Evolutionary conservation across 1,140 invertebrate genomes (phyloP).

Genomic region (Akabosia matsudoensis): DNA sequence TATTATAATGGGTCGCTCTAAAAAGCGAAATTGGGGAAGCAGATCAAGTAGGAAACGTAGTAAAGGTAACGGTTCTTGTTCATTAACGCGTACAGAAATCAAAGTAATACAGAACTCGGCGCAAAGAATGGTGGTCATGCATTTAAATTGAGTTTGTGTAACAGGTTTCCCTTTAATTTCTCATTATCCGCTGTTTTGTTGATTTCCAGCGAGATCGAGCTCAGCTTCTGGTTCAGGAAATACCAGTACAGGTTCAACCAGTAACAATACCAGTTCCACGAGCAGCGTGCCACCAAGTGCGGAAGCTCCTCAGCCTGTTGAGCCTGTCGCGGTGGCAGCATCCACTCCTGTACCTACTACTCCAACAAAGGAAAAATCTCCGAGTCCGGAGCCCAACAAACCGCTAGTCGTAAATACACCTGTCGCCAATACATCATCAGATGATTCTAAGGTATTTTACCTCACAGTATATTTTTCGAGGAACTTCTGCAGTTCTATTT

Average conservation of each 20-base stretch:
- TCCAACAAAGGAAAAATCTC: constrained; percentile 16
- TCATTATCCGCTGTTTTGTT: neutral
- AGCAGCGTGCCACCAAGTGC: neutral
- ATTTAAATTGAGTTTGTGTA: constrained; percentile 2
- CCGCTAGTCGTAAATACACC: constrained; percentile 6
- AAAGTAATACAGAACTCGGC: no score
- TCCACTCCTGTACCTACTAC: constrained; percentile 2
- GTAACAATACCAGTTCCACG: neutral
- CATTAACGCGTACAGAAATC: neutral
- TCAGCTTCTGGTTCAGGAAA: neutral
- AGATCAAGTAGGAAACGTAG: constrained; percentile 2
- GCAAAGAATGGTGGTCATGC: no score
- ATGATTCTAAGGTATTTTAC: constrained; percentile 22
- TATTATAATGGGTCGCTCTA: neutral
- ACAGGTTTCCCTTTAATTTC: no score
- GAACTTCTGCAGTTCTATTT: no score
- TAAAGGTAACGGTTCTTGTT: neutral
- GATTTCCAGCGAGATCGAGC: neutral
- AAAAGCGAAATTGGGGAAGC: constrained; percentile 9
- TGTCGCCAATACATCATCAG: constrained; percentile 23
- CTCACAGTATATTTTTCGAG: no score
- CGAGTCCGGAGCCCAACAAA: neutral
- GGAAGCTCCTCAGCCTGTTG: neutral
- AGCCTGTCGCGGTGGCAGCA: neutral
- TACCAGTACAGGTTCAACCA: neutral